Evolutionary conservation across 2,797 vertebrate species (phyloP).

Genomic region (Peromyscus eremicus): DNA sequence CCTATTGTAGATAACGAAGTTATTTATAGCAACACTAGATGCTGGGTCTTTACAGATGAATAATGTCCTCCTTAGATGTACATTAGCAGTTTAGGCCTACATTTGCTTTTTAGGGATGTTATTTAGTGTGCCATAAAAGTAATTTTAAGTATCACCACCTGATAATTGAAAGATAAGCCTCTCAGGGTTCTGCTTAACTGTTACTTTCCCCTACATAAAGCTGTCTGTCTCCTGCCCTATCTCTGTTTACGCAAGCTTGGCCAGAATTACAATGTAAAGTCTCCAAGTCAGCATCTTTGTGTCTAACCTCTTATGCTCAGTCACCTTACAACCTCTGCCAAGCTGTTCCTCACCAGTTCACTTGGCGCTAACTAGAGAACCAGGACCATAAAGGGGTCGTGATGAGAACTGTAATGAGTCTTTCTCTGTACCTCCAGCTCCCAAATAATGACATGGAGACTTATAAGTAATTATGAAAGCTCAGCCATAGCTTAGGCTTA

Average conservation of each 20-base stretch:
- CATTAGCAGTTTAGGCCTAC: neutral
- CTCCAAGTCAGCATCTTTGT: neutral
- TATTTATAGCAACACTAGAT: slow-evolving; percentile 67
- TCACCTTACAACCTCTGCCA: neutral
- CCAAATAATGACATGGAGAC: neutral
- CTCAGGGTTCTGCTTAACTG: neutral
- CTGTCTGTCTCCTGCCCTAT: neutral
- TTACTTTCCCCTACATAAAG: neutral
- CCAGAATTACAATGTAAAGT: neutral
- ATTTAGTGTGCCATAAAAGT: slow-evolving; percentile 34
- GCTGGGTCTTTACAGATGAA: neutral
- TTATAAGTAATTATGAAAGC: neutral
- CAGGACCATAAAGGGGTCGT: neutral
- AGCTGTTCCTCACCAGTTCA: neutral
- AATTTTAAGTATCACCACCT: neutral
- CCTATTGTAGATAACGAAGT: slow-evolving; percentile 58
- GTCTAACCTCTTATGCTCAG: neutral
- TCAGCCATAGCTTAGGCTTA: neutral
- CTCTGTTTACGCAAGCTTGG: neutral
- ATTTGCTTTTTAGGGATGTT: slow-evolving; percentile 19
- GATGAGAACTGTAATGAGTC: neutral
- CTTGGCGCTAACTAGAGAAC: neutral
- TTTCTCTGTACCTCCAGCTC: neutral
- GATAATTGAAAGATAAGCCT: slow-evolving; percentile 11
- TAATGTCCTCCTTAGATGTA: neutral